phyloP scores from a whole-genome alignment of 2,113 vertebrate genomes.

The Osmerus eperlanus region DNA sequence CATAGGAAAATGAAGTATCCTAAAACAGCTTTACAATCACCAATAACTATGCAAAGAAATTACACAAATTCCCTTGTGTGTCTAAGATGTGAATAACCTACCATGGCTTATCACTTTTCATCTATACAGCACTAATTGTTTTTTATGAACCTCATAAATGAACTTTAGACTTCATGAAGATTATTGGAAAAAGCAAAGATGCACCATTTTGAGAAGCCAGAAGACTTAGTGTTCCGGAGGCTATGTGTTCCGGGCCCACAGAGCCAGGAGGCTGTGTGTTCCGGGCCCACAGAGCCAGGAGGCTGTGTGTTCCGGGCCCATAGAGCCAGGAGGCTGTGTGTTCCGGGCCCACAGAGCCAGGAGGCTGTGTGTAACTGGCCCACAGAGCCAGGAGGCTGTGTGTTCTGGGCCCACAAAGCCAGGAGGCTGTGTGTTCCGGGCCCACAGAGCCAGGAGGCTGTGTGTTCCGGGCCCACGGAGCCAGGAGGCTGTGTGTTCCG shows the following conservation, averaged over 20 bases:
- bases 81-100: too few relatives aligned
- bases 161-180: too few relatives aligned
- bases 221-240: slow-evolving; percentile 18
- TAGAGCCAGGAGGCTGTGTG: slow-evolving; percentile 36
- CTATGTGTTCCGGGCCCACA: too few relatives aligned
- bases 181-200: slow-evolving; percentile 25
- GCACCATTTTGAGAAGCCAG: slow-evolving; percentile 30
- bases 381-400: too few relatives aligned
- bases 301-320: not conserved
- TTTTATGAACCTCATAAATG: too few relatives aligned
- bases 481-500: too few relatives aligned
- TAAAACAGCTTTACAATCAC: not conserved
- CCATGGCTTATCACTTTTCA: too few relatives aligned
- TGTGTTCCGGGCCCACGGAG: slow-evolving; percentile 17
- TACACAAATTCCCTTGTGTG: too few relatives aligned
- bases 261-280: too few relatives aligned
- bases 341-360: slow-evolving; percentile 8
- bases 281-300: too few relatives aligned
- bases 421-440: slow-evolving; percentile 34
- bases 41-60: too few relatives aligned
- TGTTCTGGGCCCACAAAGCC: slow-evolving; percentile 14
- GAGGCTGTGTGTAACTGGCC: too few relatives aligned
- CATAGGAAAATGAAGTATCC: slow-evolving; percentile 6
- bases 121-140: not conserved
- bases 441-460: slow-evolving; percentile 27